Evolutionary conservation across 2,797 vertebrate species (phyloP).

Genomic region (Xyrichtys novacula): DNA sequence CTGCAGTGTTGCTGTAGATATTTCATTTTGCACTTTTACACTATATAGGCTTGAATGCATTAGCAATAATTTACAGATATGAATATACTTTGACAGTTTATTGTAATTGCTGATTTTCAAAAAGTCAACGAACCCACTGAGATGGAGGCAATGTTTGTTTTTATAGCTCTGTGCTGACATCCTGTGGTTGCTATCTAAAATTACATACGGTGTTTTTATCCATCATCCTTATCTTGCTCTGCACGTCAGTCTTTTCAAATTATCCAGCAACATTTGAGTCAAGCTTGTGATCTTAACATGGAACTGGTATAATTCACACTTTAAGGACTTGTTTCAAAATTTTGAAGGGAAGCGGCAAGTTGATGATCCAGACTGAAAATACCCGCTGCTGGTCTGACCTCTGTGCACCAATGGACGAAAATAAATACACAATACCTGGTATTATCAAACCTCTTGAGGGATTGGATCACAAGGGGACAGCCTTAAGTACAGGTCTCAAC

Average conservation of each 20-base stretch:
- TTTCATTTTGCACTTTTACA: neutral
- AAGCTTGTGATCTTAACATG: slow-evolving; percentile 4
- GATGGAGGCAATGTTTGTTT: neutral
- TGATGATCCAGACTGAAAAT: neutral
- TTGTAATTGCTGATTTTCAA: neutral
- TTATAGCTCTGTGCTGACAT: slow-evolving; percentile 70
- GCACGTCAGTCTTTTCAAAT: neutral
- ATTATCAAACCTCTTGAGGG: too few species aligned
- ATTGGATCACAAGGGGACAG: too few species aligned
- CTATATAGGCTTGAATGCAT: too few species aligned
- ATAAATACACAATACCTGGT: too few species aligned
- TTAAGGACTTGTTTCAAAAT: too few species aligned
- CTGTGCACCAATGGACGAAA: too few species aligned
- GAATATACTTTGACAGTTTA: too few species aligned
- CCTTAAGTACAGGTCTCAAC: too few species aligned
- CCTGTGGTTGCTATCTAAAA: slow-evolving; percentile 54
- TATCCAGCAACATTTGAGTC: neutral
- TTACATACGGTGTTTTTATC: slow-evolving; percentile 38
- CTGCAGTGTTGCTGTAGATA: too few species aligned
- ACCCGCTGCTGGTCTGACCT: neutral
- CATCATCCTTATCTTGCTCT: neutral
- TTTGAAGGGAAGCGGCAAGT: too few species aligned
- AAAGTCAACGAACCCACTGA: neutral
- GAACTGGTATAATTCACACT: neutral
- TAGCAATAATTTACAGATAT: too few species aligned